Evolutionary conservation across 1,140 invertebrate genomes (phyloP).

Genomic region (Diachasmimorpha longicaudata): DNA sequence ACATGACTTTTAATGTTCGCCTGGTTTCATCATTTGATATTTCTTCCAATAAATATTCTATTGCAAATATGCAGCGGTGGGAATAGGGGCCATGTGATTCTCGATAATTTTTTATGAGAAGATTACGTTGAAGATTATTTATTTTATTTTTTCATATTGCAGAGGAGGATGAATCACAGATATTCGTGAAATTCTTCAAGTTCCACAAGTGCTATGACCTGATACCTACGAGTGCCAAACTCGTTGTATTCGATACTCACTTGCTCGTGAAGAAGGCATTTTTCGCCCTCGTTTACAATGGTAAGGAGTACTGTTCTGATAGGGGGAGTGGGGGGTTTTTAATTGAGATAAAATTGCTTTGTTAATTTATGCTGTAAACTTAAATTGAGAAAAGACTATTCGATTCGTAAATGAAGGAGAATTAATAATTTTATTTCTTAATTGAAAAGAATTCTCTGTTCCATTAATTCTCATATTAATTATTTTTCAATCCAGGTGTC

Average conservation of each 20-base stretch:
- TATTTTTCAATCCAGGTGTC: slow-evolving; percentile 70
- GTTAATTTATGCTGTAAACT: no score
- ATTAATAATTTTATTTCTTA: no score
- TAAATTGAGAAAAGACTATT: not conserved
- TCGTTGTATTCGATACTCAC: slow-evolving; percentile 99
- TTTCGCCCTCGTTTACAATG: slow-evolving; percentile 98
- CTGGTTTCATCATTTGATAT: no score
- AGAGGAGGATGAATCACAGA: slow-evolving; percentile 96
- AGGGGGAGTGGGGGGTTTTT: not conserved
- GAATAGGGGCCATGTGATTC: not conserved
- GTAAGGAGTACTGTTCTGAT: slow-evolving; percentile 61
- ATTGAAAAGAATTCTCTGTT: no score
- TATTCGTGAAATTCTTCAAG: slow-evolving; percentile 98
- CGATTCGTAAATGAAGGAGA: no score
- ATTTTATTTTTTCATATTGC: slow-evolving; percentile 65
- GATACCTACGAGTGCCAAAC: slow-evolving; percentile 97
- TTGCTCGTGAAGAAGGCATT: slow-evolving; percentile 98
- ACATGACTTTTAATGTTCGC: no score
- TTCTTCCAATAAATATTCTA: no score
- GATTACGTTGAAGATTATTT: not conserved
- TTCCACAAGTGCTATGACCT: slow-evolving; percentile 99
- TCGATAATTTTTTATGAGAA: not conserved
- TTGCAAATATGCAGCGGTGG: no score
- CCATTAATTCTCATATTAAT: not conserved
- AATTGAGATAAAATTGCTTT: not conserved